Conservation (phyloP, 2,113 vertebrate species). For the Heterocephalus glaber region DNA sequence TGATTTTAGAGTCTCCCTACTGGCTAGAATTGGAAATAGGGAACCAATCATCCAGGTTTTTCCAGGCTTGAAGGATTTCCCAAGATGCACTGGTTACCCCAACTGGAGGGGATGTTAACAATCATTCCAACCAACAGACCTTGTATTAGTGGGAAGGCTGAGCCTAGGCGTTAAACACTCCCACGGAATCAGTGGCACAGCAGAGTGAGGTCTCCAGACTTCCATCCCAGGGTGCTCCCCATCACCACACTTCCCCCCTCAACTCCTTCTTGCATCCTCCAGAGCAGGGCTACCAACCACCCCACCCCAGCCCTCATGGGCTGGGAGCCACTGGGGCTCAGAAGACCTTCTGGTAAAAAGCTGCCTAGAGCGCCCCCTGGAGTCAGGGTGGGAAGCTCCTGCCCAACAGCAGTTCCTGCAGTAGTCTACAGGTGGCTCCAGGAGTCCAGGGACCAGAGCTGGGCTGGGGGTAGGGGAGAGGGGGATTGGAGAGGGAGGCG, state of each 20-base stretch:
- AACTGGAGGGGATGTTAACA: neutral
- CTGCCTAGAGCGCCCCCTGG: neutral
- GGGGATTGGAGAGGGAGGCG: neutral
- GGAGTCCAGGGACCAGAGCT: neutral
- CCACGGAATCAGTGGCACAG: neutral
- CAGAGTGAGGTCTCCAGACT: neutral
- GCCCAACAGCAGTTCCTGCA: neutral
- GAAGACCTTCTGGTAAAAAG: neutral
- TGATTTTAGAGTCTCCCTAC: neutral
- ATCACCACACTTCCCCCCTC: neutral
- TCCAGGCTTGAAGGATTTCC: neutral
- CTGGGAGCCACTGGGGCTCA: neutral
- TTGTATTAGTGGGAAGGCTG: neutral
- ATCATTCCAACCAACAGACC: too few species aligned
- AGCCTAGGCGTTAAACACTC: neutral
- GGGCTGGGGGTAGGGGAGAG: neutral
- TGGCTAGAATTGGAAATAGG: neutral
- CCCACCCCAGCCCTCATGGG: too few species aligned
- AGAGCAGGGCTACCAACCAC: neutral
- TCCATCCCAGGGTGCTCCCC: neutral
- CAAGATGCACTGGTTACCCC: neutral
- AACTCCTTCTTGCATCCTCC: neutral
- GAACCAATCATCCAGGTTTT: neutral
- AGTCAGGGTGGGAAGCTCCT: neutral
- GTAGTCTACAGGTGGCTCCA: conserved; percentile 79